These are phyloP conservation scores for Bombus vancouverensis DNA, from an alignment of 1,140 invertebrate genomes.

Conservation along the genomic window DNA sequence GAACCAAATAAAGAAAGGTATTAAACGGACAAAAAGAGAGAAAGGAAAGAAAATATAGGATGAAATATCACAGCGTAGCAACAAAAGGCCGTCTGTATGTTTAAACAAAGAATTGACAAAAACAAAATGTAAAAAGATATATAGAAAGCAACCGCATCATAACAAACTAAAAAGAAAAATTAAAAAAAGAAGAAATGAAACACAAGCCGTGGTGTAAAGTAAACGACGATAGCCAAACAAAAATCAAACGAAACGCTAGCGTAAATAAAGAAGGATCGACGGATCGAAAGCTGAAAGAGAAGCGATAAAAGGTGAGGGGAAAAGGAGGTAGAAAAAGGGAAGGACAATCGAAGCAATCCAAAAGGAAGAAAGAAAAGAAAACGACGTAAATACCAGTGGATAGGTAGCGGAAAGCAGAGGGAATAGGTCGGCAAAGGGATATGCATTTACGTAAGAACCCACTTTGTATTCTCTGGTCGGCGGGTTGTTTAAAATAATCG, in stretches of 20 bases:
- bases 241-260: not conserved
- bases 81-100: no score
- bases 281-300: not conserved
- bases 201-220: no score
- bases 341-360: not conserved
- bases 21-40: no score
- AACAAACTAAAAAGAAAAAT: no score
- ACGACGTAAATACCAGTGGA: not conserved
- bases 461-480: constrained; percentile 77
- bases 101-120: not conserved
- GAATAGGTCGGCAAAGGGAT: constrained; percentile 39
- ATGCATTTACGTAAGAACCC: constrained; percentile 77
- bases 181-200: no score
- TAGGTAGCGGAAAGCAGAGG: not conserved
- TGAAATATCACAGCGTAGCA: not conserved
- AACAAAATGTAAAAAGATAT: not conserved
- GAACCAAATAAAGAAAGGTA: not conserved
- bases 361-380: not conserved
- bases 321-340: not conserved
- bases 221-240: no score
- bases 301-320: not conserved
- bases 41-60: not conserved
- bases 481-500: constrained; percentile 79
- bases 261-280: not conserved
- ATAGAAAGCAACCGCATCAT: no score